Percentiles rank a stretch among this genome's conserved stretches.
phyloP scores from a whole-genome alignment of 2,113 vertebrate species.

The Gila orcuttii region DNA sequence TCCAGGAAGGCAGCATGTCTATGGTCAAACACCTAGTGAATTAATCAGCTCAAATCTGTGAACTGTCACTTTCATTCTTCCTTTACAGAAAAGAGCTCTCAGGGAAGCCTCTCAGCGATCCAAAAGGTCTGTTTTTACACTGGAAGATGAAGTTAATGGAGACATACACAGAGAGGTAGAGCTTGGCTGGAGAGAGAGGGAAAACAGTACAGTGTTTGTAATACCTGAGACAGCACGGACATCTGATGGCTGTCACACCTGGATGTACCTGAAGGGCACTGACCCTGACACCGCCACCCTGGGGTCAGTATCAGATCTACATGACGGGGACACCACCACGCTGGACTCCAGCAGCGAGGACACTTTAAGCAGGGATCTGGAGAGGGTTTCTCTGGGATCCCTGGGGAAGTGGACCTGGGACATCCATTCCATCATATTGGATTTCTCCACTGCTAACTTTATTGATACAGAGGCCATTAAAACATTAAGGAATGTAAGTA shows the following conservation, averaged over 20 bases:
- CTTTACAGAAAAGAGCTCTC: conserved; percentile 62
- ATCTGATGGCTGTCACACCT: conserved; percentile 62
- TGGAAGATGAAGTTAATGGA: conserved; percentile 64
- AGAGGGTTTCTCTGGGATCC: conserved; percentile 73
- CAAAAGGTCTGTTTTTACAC: conserved; percentile 60
- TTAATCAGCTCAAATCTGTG: not conserved
- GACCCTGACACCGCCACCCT: conserved; percentile 65
- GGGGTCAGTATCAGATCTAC: conserved; percentile 70
- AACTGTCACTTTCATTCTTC: not conserved
- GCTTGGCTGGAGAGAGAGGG: conserved; percentile 57
- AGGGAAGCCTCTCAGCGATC: conserved; percentile 52
- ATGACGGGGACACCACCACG: conserved; percentile 78
- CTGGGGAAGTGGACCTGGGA: conserved; percentile 78
- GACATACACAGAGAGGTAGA: conserved; percentile 51
- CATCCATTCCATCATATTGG: conserved; percentile 84
- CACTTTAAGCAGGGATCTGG: conserved; percentile 82
- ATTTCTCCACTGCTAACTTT: conserved; percentile 86
- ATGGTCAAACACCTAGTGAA: not conserved
- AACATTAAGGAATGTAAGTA: conserved; percentile 86
- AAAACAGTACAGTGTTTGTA: conserved; percentile 77
- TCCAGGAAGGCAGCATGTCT: not conserved
- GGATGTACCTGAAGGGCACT: conserved; percentile 76
- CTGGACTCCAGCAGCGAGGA: conserved; percentile 84
- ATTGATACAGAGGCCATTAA: conserved; percentile 91
- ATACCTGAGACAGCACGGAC: conserved; percentile 66